Percentiles rank a stretch among this genome's conserved stretches.
These are phyloP conservation scores for Myrmophylax atrothorax DNA, from an alignment of 2,113 vertebrate genomes.

Conservation along the genomic window DNA sequence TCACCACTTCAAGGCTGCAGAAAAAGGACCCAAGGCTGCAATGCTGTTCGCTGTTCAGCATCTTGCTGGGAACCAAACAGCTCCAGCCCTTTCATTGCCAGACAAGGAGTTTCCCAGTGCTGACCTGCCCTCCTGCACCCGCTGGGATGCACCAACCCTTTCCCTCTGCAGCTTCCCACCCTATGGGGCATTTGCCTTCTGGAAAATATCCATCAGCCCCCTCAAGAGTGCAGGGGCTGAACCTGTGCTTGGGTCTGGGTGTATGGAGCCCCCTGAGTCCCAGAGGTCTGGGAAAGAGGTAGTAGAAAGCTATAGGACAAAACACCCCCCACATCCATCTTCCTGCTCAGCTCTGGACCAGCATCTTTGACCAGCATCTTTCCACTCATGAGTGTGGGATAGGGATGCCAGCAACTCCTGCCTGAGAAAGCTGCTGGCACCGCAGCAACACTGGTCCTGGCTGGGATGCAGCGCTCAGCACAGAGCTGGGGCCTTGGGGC, in stretches of 20 bases:
- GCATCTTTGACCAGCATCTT: neutral
- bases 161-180: fast-evolving
- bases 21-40: neutral
- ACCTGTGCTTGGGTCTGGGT: neutral
- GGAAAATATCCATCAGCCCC: neutral
- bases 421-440: fast-evolving
- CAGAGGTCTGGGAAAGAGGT: neutral
- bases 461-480: neutral
- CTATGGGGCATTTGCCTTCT: fast-evolving
- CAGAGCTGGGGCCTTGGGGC: neutral
- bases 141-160: neutral
- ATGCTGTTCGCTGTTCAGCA: neutral
- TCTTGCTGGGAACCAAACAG: neutral
- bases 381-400: fast-evolving
- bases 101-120: fast-evolving
- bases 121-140: fast-evolving
- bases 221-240: neutral
- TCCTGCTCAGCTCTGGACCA: neutral
- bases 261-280: fast-evolving
- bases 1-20: neutral
- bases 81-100: neutral
- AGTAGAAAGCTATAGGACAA: fast-evolving
- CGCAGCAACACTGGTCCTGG: fast-evolving
- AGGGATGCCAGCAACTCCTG: fast-evolving
- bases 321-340: fast-evolving